Base-by-base conservation (phyloP, 2,113 vertebrate genomes). In the Ophthalmotilapia sp. region DNA sequence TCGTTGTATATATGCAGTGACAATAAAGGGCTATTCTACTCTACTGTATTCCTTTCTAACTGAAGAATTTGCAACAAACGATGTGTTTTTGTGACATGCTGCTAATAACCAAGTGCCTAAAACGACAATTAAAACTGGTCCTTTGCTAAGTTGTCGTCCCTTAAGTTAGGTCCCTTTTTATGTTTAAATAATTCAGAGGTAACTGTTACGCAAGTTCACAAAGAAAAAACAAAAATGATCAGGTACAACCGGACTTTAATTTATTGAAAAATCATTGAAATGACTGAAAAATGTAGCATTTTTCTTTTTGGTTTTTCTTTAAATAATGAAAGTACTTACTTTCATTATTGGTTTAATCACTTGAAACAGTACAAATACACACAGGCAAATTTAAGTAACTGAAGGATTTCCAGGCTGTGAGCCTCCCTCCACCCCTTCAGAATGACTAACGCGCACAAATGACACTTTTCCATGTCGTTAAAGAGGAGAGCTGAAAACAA, bases 391-490 rank as follows among this genome's bases (percentile, higher is more conserved):
- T 75, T 31, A 49, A 75, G 26, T 6, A 49, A 58, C 5, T 15
- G 15, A 15, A 5, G 86, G 80, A 80, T 90, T 82, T 88, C 83
- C 86, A 75, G 82, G 68, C 86, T 38, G 53, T 29, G 23, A 5
- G 15, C 70, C 70, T 11, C 6, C 42, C 15, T 12, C 9, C 36
- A 68, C 81, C 11, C 47, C 8, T 5, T 2, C 62, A 84, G 62
- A 23, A 31, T 84, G 81, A 81, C 58, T 83, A 73, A 83, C 12
- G 5, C 49, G 55, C 86, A 85, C 58, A 12, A 53, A 87, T 84
- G 13, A 70, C 53, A 58, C 85, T 70, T 85, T 68, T 82, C 23
- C 65, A 51, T 81, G 10, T 29, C 2, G 19, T 56, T 51, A 47
- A 55, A 47, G 38, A 56, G 21, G 47, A 81, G 54, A 6, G 68